Conservation (phyloP, 2,888 invertebrate genomes). For the Coleophora deauratella region DNA sequence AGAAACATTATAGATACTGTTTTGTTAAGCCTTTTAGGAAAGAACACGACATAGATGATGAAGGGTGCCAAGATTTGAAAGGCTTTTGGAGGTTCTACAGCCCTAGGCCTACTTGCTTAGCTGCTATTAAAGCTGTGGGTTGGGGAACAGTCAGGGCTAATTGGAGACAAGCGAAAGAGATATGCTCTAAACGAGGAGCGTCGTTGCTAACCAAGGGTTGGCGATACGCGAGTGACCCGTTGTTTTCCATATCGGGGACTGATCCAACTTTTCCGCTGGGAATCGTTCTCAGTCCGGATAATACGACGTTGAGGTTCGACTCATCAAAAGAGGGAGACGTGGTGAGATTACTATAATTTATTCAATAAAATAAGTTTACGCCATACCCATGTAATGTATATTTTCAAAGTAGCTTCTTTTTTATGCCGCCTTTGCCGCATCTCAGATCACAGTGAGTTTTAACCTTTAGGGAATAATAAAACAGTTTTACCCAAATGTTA, state of each 20-base stretch:
- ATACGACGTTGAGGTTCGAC: constrained; percentile 29
- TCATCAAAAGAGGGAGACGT: constrained; percentile 26
- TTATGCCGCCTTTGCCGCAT: too few species aligned
- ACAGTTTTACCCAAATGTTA: too few species aligned
- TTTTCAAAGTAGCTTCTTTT: too few species aligned
- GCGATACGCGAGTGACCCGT: constrained; percentile 50
- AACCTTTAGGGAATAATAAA: too few species aligned
- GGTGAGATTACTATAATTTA: constrained; percentile 21
- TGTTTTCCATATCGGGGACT: constrained; percentile 22
- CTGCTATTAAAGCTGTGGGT: constrained; percentile 30
- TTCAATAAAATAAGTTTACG: too few species aligned
- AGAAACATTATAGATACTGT: constrained; percentile 52
- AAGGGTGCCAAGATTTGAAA: constrained; percentile 34
- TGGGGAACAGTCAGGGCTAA: constrained; percentile 49
- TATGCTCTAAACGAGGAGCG: constrained; percentile 40
- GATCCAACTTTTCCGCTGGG: constrained; percentile 42
- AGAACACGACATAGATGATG: constrained; percentile 23
- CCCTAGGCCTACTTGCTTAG: constrained; percentile 49
- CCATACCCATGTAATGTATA: too few species aligned
- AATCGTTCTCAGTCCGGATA: constrained; percentile 31
- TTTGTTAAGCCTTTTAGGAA: constrained; percentile 44
- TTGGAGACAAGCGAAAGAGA: constrained; percentile 45
- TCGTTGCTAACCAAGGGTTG: constrained; percentile 53
- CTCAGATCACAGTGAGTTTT: too few species aligned
- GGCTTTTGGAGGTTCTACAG: constrained; percentile 40